Conservation (phyloP, 2,888 invertebrate species). For the Archips crataeganus region DNA sequence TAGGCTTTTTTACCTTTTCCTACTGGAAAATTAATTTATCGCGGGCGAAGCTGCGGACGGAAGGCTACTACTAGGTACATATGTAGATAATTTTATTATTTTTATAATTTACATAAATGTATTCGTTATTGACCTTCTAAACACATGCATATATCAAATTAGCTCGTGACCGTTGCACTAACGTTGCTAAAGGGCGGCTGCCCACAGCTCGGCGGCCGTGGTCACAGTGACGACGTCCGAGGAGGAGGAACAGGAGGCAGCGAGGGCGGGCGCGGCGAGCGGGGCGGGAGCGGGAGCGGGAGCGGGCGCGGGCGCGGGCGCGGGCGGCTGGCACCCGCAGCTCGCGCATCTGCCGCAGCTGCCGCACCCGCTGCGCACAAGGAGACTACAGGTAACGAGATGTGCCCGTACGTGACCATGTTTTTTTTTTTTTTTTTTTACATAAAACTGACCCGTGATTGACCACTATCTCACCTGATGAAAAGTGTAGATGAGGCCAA, state of each 20-base stretch:
- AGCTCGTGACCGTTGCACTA: neutral
- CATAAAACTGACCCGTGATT: no score
- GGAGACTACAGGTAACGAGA: slow-evolving; percentile 66
- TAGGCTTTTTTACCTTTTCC: no score
- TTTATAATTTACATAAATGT: no score
- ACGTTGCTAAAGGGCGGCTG: neutral
- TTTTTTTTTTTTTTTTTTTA: no score
- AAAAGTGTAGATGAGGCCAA: no score
- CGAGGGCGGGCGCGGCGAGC: slow-evolving; percentile 45
- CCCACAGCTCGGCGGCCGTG: slow-evolving; percentile 64
- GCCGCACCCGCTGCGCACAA: slow-evolving; percentile 77
- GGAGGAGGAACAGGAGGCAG: slow-evolving; percentile 52
- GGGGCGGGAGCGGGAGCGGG: slow-evolving; percentile 58
- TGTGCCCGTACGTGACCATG: no score
- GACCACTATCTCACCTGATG: no score
- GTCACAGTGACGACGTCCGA: slow-evolving; percentile 75
- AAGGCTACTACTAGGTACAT: no score
- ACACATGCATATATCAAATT: neutral
- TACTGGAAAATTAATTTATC: no score
- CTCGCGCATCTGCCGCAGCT: slow-evolving; percentile 86
- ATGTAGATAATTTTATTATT: no score
- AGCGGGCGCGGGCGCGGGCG: slow-evolving; percentile 47
- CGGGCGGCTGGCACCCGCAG: slow-evolving; percentile 85
- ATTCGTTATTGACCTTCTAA: no score
- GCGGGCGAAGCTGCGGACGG: no score